Conservation (phyloP, 2,888 invertebrate genomes). For the Hypolimnas misippus region DNA sequence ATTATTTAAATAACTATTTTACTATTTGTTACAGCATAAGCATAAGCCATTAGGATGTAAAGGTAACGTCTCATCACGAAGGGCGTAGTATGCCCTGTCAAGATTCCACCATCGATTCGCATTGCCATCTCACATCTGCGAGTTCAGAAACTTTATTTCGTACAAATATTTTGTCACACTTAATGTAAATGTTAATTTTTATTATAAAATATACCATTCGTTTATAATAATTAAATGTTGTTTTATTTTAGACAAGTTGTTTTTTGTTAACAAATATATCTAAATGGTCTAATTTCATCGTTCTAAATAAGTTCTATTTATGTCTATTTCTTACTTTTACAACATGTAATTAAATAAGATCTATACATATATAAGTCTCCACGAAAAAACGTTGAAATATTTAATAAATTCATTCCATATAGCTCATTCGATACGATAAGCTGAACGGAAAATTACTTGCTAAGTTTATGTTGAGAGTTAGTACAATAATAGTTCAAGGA, state of each 20-base stretch:
- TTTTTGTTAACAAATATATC: too few relatives aligned
- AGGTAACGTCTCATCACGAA: neutral
- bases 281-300: too few relatives aligned
- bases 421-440: too few relatives aligned
- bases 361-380: too few relatives aligned
- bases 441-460: too few relatives aligned
- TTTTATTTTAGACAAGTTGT: slow-evolving; percentile 14
- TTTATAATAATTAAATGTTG: slow-evolving; percentile 12
- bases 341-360: too few relatives aligned
- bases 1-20: too few relatives aligned
- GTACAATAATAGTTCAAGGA: too few relatives aligned
- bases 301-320: neutral
- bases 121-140: slow-evolving; percentile 9
- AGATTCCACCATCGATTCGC: slow-evolving; percentile 6
- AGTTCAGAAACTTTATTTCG: slow-evolving; percentile 18
- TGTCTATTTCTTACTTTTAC: too few relatives aligned
- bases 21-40: slow-evolving; percentile 35
- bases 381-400: too few relatives aligned
- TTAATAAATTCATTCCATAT: too few relatives aligned
- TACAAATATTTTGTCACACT: slow-evolving; percentile 26
- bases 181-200: slow-evolving; percentile 34
- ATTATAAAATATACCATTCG: slow-evolving; percentile 26
- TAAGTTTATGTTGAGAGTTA: too few relatives aligned
- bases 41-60: slow-evolving; percentile 3
- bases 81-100: neutral